These are phyloP conservation scores for Trachemys scripta DNA, from an alignment of 2,113 vertebrate species.

Conservation along the genomic window DNA sequence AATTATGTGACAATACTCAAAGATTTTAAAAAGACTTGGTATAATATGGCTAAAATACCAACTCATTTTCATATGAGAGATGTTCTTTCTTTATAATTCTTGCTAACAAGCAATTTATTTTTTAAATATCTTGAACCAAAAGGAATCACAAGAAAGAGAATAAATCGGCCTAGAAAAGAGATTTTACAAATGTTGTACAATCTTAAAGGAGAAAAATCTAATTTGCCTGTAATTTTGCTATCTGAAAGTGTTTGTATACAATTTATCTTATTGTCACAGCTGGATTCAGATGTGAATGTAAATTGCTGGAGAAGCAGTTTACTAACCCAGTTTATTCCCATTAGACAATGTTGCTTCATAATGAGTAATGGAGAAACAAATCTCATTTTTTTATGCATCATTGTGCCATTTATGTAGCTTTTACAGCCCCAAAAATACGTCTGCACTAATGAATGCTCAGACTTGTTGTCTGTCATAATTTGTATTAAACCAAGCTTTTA, in stretches of 20 bases:
- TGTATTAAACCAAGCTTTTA: neutral
- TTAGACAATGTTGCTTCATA: slow-evolving; percentile 47
- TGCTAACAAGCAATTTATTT: neutral
- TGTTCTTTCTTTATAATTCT: neutral
- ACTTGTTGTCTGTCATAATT: neutral
- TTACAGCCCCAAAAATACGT: slow-evolving; percentile 9
- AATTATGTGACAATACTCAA: slow-evolving; percentile 47
- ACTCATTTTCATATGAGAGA: slow-evolving; percentile 29
- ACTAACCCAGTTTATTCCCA: slow-evolving; percentile 52
- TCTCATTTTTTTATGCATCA: slow-evolving; percentile 54
- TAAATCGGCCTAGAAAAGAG: neutral
- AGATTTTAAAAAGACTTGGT: neutral
- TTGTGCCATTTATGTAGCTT: slow-evolving; percentile 35
- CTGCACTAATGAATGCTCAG: neutral
- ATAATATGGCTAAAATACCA: slow-evolving; percentile 52
- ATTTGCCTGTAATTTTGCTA: slow-evolving; percentile 38
- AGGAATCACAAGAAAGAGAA: slow-evolving; percentile 15
- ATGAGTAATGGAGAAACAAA: slow-evolving; percentile 67
- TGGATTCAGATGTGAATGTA: slow-evolving; percentile 53
- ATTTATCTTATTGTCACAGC: slow-evolving; percentile 62
- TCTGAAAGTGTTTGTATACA: slow-evolving; percentile 37
- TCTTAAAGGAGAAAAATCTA: slow-evolving; percentile 42
- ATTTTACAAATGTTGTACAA: slow-evolving; percentile 19
- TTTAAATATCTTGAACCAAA: slow-evolving; percentile 4
- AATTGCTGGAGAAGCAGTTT: slow-evolving; percentile 70